Percentiles rank a stretch among this genome's conserved stretches.
These are phyloP conservation scores for Paracanthobrama guichenoti DNA, from an alignment of 2,113 vertebrate species.

Conservation along the genomic window DNA sequence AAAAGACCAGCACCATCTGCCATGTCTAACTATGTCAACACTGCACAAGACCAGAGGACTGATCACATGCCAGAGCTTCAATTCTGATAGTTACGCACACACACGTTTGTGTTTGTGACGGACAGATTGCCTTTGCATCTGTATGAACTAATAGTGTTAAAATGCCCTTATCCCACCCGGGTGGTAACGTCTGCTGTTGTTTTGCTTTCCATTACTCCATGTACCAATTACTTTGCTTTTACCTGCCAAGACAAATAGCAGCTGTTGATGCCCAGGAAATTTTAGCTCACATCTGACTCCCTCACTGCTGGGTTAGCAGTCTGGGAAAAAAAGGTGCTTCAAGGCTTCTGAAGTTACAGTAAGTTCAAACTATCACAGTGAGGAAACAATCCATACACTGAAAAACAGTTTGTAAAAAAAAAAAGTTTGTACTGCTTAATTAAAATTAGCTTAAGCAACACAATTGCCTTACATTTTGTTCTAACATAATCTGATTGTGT, in stretches of 20 bases:
- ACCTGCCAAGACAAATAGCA: slow-evolving; percentile 42
- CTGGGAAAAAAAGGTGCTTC: background rate
- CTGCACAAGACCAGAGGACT: slow-evolving; percentile 40
- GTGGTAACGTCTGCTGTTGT: slow-evolving; percentile 28
- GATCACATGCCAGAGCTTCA: slow-evolving; percentile 25
- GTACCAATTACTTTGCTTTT: slow-evolving; percentile 1
- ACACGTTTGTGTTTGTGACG: slow-evolving; percentile 3
- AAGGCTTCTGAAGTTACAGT: background rate
- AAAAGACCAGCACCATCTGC: slow-evolving; percentile 53
- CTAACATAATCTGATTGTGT: no score
- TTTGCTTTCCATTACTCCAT: slow-evolving; percentile 34
- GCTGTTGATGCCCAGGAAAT: background rate
- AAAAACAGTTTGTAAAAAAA: no score
- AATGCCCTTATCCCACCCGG: slow-evolving; percentile 5
- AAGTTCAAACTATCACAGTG: background rate
- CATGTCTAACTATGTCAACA: slow-evolving; percentile 35
- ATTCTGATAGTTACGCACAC: background rate
- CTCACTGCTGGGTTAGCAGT: background rate
- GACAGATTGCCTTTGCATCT: slow-evolving; percentile 19
- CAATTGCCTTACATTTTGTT: no score
- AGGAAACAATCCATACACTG: background rate
- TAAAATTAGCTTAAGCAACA: no score
- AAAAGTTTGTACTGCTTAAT: no score
- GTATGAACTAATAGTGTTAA: background rate
- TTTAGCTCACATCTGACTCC: background rate